Evolutionary conservation across 2,888 invertebrate species (phyloP).

Genomic region (Agrilus biguttatus): DNA sequence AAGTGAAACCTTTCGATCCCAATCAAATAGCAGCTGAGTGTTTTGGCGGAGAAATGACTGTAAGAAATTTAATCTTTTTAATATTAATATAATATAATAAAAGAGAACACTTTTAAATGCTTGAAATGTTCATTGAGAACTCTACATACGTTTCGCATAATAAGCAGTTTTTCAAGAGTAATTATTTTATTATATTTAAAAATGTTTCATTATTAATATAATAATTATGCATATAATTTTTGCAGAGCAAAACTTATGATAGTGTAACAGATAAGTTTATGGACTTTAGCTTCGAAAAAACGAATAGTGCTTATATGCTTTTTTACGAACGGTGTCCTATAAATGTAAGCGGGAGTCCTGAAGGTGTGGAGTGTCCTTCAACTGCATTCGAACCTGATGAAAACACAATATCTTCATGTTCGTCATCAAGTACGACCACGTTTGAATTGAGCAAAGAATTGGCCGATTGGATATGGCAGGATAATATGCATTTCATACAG

Average conservation of each 20-base stretch:
- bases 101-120: too few species aligned
- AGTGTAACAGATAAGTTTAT: constrained; percentile 93
- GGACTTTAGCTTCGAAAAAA: constrained; percentile 96
- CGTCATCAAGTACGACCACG: constrained; percentile 15
- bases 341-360: constrained; percentile 22
- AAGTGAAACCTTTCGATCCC: constrained; percentile 90
- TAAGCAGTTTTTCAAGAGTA: too few species aligned
- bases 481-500: constrained; percentile 88
- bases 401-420: constrained; percentile 8
- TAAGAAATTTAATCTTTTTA: too few species aligned
- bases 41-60: constrained; percentile 95
- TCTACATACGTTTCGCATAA: too few species aligned
- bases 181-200: too few species aligned
- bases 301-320: constrained; percentile 94
- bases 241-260: constrained; percentile 88
- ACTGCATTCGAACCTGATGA: constrained; percentile 20
- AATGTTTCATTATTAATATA: too few species aligned
- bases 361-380: constrained; percentile 21
- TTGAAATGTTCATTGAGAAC: too few species aligned
- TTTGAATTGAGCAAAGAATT: constrained; percentile 62
- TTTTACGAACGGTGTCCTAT: constrained; percentile 75
- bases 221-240: constrained; percentile 15
- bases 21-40: constrained; percentile 90
- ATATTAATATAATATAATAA: too few species aligned
- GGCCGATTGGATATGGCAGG: constrained; percentile 94